Percentiles rank a stretch among this genome's conserved stretches.
phyloP scores from a whole-genome alignment of 2,797 vertebrate genomes.

The Micromesistius poutassou region DNA sequence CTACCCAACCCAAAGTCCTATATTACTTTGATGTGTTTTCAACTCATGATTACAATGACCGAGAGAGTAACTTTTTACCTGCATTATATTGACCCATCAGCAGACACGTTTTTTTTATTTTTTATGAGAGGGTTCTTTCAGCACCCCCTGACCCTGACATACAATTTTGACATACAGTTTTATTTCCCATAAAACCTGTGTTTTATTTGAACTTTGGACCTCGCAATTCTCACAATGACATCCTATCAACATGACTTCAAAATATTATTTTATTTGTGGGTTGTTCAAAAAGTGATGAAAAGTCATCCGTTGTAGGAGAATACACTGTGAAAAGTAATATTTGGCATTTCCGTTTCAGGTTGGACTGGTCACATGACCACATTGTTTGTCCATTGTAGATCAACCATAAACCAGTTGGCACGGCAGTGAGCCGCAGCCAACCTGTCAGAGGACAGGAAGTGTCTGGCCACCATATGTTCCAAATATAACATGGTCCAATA shows the following conservation, averaged over 20 bases:
- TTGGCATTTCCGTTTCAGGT: not conserved
- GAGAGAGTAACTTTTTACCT: not conserved
- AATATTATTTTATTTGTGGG: not conserved
- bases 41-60: not conserved
- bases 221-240: not conserved
- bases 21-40: not conserved
- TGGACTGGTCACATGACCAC: not conserved
- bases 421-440: not conserved
- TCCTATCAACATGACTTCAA: not conserved
- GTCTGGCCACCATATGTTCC: not conserved
- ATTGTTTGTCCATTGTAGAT: not conserved
- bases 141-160: not conserved
- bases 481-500: not conserved
- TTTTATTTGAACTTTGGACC: not conserved
- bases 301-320: constrained; percentile 5
- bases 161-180: not conserved
- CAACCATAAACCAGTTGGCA: not conserved
- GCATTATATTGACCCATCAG: not conserved
- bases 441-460: not conserved
- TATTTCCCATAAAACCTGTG: not conserved
- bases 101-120: too few species aligned
- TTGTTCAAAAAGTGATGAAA: not conserved
- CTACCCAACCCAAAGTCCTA: not conserved
- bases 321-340: not conserved
- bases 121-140: too few species aligned